Conservation (phyloP, 2,113 vertebrate species). For the Bambusicola thoracicus region DNA sequence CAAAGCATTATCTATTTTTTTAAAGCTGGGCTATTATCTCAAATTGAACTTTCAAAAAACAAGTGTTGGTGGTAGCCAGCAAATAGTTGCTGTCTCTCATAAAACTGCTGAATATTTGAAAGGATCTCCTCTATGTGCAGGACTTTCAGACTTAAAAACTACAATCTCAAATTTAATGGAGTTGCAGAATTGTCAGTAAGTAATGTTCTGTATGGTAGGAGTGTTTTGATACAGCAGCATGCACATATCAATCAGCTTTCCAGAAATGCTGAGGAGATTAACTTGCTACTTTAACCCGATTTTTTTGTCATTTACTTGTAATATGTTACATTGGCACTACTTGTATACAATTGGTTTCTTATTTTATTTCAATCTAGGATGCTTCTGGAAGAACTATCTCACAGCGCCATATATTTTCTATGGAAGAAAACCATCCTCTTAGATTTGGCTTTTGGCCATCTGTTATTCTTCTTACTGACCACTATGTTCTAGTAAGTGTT, state of each 20-base stretch:
- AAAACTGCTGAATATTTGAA: background rate
- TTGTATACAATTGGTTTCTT: background rate
- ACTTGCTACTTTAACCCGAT: background rate
- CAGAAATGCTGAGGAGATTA: background rate
- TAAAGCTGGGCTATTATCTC: background rate
- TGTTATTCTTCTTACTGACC: constrained; percentile 92
- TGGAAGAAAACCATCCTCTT: constrained; percentile 83
- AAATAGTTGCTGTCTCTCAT: background rate
- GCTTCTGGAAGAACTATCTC: constrained; percentile 80
- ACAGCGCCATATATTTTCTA: constrained; percentile 85
- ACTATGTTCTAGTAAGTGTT: constrained; percentile 85
- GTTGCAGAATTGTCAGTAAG: background rate
- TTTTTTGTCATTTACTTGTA: background rate
- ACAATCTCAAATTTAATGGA: background rate
- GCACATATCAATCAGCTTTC: background rate
- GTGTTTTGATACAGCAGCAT: background rate
- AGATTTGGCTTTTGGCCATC: constrained; percentile 87
- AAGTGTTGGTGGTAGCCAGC: background rate
- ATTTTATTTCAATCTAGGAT: constrained; percentile 80
- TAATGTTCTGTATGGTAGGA: background rate
- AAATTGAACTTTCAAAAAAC: background rate
- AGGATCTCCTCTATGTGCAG: background rate
- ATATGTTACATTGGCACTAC: too few relatives aligned
- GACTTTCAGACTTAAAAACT: background rate
- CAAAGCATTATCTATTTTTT: background rate